Evolutionary conservation across 2,113 vertebrate genomes (phyloP).

Genomic region (Collichthys lucidus): DNA sequence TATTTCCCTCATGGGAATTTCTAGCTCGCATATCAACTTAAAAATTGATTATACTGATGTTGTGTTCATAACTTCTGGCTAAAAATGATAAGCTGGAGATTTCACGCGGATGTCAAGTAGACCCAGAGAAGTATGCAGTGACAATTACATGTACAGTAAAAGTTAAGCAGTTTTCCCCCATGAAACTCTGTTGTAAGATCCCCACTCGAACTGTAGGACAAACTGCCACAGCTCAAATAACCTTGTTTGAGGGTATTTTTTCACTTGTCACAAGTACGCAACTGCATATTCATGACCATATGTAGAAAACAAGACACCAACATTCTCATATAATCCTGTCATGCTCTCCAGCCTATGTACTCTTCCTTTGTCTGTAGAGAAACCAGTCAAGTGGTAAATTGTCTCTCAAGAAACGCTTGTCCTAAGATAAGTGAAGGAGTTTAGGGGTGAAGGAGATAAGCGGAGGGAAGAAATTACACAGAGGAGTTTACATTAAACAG

Average conservation of each 20-base stretch:
- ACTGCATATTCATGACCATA: background rate
- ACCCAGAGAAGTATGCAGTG: background rate
- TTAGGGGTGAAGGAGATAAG: constrained; percentile 30
- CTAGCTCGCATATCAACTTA: no score
- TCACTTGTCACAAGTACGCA: background rate
- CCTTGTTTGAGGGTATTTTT: background rate
- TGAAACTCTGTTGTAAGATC: background rate
- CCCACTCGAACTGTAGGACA: no score
- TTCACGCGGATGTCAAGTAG: background rate
- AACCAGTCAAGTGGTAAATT: constrained; percentile 54
- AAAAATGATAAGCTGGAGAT: background rate
- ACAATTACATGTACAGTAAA: background rate
- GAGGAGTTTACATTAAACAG: constrained; percentile 29
- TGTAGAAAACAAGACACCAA: background rate
- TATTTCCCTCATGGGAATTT: background rate
- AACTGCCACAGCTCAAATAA: background rate
- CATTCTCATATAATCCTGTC: background rate
- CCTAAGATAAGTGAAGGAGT: constrained; percentile 17
- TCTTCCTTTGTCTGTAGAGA: constrained; percentile 19
- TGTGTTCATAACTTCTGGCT: no score
- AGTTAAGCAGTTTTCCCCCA: background rate
- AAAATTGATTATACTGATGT: no score
- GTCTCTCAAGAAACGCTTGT: constrained; percentile 53
- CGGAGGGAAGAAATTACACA: constrained; percentile 27
- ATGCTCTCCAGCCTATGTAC: constrained; percentile 12